These are phyloP conservation scores for Heliothis virescens DNA, from an alignment of 1,140 invertebrate species.

Conservation along the genomic window DNA sequence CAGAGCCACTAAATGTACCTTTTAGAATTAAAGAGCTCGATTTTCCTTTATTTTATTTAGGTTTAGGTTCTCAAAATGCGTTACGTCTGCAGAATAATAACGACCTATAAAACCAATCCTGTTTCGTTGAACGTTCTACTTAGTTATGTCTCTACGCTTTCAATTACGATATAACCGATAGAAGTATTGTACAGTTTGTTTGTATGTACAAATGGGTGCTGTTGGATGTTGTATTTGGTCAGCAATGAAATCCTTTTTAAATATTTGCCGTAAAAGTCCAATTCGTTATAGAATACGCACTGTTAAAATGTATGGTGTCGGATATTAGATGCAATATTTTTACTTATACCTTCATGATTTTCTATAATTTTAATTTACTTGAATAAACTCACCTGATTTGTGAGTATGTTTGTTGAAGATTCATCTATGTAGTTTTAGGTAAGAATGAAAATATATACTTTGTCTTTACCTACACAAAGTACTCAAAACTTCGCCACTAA, in stretches of 20 bases:
- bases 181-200: neutral
- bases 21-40: slow-evolving; percentile 43
- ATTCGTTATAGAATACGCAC: too few relatives aligned
- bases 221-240: neutral
- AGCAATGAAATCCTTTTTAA: neutral
- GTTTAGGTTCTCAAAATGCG: slow-evolving; percentile 36
- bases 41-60: slow-evolving; percentile 48
- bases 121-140: slow-evolving; percentile 25
- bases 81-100: slow-evolving; percentile 45
- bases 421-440: too few relatives aligned
- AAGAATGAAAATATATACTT: too few relatives aligned
- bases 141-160: slow-evolving; percentile 31
- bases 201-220: neutral
- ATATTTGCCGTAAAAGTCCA: too few relatives aligned
- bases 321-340: too few relatives aligned
- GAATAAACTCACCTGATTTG: too few relatives aligned
- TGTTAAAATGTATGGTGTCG: too few relatives aligned
- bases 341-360: too few relatives aligned
- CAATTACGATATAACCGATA: neutral
- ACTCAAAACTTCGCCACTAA: too few relatives aligned
- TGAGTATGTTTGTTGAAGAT: too few relatives aligned
- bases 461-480: too few relatives aligned
- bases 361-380: too few relatives aligned
- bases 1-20: slow-evolving; percentile 34
- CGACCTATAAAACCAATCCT: slow-evolving; percentile 28